Conservation (phyloP, 2,888 invertebrate species). For the Torymus texanus region DNA sequence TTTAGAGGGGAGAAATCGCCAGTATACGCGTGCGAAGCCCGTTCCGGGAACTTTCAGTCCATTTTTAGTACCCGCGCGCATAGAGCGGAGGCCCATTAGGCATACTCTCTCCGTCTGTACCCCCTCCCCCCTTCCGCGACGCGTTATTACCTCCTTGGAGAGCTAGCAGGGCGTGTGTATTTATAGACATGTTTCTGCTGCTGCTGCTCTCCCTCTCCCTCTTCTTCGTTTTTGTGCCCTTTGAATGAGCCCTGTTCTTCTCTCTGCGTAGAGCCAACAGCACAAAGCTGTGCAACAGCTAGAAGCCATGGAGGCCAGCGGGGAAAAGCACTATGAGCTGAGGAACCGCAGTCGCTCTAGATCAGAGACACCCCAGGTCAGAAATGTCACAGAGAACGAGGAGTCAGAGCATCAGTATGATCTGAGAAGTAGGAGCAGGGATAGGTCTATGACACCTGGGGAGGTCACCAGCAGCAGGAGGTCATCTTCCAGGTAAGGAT, state of each 20-base stretch:
- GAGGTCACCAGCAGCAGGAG: constrained; percentile 66
- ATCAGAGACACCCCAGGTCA: constrained; percentile 69
- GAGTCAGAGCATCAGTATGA: constrained; percentile 67
- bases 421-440: constrained; percentile 66
- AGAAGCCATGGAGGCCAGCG: constrained; percentile 67
- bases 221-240: not conserved
- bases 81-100: not conserved
- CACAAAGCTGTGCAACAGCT: constrained; percentile 1
- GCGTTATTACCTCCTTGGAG: constrained; percentile 31
- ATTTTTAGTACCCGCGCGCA: constrained; percentile 32
- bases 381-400: constrained; percentile 62
- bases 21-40: too few relatives aligned
- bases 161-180: constrained; percentile 34
- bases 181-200: constrained; percentile 27
- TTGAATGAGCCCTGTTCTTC: constrained; percentile 1
- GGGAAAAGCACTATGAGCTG: constrained; percentile 69
- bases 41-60: constrained; percentile 21
- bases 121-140: not conserved
- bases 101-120: not conserved
- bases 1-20: too few relatives aligned
- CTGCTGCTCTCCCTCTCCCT: not conserved
- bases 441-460: constrained; percentile 70
- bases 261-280: not conserved
- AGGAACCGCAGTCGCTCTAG: constrained; percentile 71
- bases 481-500: constrained; percentile 64